Base-by-base conservation (phyloP, 2,113 vertebrate species). In the Merops nubicus region DNA sequence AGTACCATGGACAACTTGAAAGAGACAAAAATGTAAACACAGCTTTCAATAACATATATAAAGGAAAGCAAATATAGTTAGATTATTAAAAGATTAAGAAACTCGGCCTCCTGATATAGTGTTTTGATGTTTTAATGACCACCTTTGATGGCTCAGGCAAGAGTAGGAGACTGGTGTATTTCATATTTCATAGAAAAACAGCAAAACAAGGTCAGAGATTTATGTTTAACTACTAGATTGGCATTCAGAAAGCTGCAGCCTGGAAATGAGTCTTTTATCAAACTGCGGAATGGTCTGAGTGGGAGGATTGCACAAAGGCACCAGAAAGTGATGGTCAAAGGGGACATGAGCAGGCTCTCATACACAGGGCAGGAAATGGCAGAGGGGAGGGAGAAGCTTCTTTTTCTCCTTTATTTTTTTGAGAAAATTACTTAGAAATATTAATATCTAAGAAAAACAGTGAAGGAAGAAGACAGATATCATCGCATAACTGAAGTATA, bases 381-480 rank as follows among this genome's bases (percentile, higher is more conserved):
- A 6, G 16, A 43, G 26, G 19, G 21, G 62, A 34, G 68, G 72
- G 74, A 80, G 8, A 0, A 0, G 40, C 8, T 33, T 91, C 6
- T 0, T 69, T 89, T 84, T 62, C 36, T n/a, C 40, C 54, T 50
- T 36, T 26, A 48, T 21, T 23, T 67, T 79, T 53, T 74, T 60
- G 8, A 16, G 29, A 38, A 62, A 91, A 92, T 70, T n/a, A 67
- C 88, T 92, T 84, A 76, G 48, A 83, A 95, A 96, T 72, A 96
- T 65, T 79, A 91, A 88, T 92, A 93, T 81, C 79, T 93, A 91
- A 93, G 75, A 47, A 93, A 96, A 97, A 89, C 85, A 93, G 82
- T 80, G 72, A 96, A 96, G 69, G 89, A 95, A 95, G 65, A 90
- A 80, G 87, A 91, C 69, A 94, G 96, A 97, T 97, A 96, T 31